phyloP scores from a whole-genome alignment of 2,888 invertebrate species.

The Lepidocyrtoides sp. region DNA sequence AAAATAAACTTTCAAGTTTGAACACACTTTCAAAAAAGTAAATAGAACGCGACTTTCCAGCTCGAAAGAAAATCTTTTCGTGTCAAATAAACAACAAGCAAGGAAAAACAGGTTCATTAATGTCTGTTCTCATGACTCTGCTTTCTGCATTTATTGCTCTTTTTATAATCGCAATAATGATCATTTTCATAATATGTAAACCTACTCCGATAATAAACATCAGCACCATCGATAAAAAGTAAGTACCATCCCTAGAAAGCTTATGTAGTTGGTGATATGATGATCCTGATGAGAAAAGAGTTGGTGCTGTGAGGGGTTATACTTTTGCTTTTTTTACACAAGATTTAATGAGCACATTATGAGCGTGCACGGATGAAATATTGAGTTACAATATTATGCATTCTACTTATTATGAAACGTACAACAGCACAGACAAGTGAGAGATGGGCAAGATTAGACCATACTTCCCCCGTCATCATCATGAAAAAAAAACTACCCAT shows the following conservation, averaged over 20 bases:
- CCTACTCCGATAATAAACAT: no score
- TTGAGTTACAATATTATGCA: constrained; percentile 19
- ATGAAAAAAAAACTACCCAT: background rate
- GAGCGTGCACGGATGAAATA: constrained; percentile 27
- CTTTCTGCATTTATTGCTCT: no score
- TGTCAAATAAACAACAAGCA: no score
- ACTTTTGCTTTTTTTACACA: background rate
- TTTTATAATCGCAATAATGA: no score
- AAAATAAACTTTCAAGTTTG: no score
- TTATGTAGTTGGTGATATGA: no score
- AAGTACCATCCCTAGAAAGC: no score
- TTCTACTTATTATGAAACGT: background rate
- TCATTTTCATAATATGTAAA: no score
- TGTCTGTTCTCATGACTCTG: no score
- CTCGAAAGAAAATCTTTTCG: no score
- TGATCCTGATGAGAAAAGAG: background rate
- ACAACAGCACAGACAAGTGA: background rate
- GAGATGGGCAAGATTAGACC: constrained; percentile 66
- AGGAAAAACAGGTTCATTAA: constrained; percentile 17
- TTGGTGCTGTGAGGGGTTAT: background rate
- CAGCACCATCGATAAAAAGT: no score
- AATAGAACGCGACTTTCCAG: no score
- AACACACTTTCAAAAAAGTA: background rate
- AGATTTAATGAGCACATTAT: constrained; percentile 49
- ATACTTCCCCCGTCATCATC: constrained; percentile 36